A percentile compares a stretch with the other conserved stretches of the same genome.
Evolutionary conservation across 2,797 vertebrate species (phyloP).

Genomic region (Gymnoscopelus microlampas): DNA sequence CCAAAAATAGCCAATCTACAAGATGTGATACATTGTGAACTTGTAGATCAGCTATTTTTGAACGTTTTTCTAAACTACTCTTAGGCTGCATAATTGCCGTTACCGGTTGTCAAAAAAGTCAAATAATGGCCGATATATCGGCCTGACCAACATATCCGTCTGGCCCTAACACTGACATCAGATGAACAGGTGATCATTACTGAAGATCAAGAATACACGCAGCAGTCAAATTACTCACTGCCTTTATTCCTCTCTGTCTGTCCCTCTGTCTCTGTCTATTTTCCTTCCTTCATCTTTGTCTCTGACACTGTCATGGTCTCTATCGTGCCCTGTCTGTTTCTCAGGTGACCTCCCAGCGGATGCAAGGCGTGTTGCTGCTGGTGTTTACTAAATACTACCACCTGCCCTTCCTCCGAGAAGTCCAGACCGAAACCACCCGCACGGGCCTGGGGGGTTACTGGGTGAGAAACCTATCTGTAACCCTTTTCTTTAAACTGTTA

Average conservation of each 20-base stretch:
- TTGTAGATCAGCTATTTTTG: no score
- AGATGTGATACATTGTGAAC: no score
- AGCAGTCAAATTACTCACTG: slow-evolving; percentile 5
- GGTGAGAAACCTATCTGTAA: slow-evolving; percentile 80
- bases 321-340: slow-evolving; percentile 16
- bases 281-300: not conserved
- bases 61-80: no score
- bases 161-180: not conserved
- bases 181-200: not conserved
- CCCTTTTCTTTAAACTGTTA: slow-evolving; percentile 24
- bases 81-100: no score
- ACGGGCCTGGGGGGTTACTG: slow-evolving; percentile 97
- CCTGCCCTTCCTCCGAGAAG: slow-evolving; percentile 91
- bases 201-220: slow-evolving; percentile 10
- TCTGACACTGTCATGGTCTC: not conserved
- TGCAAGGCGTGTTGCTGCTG: slow-evolving; percentile 94
- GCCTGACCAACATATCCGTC: no score
- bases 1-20: no score
- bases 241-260: slow-evolving; percentile 8
- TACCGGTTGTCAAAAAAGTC: no score
- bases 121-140: no score
- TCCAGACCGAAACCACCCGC: slow-evolving; percentile 95
- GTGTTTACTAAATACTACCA: slow-evolving; percentile 96
- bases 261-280: not conserved
- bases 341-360: slow-evolving; percentile 93